Conservation (phyloP, 2,113 vertebrate species). For the Ploceus nigricollis region DNA sequence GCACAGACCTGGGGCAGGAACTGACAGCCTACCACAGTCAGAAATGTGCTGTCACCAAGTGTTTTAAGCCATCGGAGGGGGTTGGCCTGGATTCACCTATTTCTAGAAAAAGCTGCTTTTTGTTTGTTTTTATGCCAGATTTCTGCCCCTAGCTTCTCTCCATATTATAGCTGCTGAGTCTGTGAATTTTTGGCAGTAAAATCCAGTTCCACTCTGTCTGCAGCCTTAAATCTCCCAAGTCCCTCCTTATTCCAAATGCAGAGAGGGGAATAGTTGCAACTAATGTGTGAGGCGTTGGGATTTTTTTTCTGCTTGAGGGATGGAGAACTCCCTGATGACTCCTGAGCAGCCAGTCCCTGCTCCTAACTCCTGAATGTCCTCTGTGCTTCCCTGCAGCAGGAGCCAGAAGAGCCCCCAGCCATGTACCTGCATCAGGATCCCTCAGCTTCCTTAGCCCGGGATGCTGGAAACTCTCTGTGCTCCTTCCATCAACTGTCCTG, state of each 20-base stretch:
- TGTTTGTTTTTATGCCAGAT: neutral
- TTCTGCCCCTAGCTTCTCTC: neutral
- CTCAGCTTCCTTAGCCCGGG: neutral
- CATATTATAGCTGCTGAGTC: neutral
- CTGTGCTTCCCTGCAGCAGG: neutral
- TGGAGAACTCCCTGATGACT: neutral
- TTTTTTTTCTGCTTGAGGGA: neutral
- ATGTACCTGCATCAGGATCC: neutral
- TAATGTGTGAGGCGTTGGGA: neutral
- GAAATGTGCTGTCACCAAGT: neutral
- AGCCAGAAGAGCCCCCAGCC: neutral
- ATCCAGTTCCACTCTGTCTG: neutral
- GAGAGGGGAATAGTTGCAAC: neutral
- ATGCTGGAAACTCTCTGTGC: rapidly evolving
- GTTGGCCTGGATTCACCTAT: neutral
- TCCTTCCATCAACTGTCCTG: neutral
- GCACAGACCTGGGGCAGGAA: neutral
- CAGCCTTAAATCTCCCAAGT: neutral
- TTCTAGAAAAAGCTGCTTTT: neutral
- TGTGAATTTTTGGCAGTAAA: neutral
- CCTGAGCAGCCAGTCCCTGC: neutral
- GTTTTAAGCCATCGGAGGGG: neutral
- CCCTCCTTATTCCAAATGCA: neutral
- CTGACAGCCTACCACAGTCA: neutral
- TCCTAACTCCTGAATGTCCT: neutral